Conservation (phyloP, 2,797 vertebrate genomes). For the Hydrophis major region DNA sequence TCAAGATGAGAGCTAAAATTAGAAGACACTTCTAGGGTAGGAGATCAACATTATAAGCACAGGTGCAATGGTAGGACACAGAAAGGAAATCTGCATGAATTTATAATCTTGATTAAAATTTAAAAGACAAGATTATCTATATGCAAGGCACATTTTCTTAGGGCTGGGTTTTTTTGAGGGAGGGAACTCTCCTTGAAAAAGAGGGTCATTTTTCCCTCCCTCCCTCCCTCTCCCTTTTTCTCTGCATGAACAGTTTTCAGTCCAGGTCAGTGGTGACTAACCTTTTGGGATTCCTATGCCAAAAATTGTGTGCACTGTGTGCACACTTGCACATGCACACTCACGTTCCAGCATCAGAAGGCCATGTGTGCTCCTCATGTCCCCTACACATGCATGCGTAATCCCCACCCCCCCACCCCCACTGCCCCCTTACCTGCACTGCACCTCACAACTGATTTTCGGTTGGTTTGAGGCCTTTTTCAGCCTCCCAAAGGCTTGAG, state of each 20-base stretch:
- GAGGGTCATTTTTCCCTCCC: not conserved
- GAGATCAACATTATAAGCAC: not conserved
- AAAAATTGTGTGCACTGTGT: no score
- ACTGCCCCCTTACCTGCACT: no score
- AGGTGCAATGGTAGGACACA: not conserved
- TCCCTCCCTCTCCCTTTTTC: not conserved
- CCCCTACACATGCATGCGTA: no score
- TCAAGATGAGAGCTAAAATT: not conserved
- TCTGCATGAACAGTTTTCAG: not conserved
- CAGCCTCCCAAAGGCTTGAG: no score
- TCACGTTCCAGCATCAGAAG: no score
- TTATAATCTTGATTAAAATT: not conserved
- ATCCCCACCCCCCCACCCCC: no score
- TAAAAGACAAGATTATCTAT: not conserved
- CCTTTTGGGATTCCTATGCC: no score
- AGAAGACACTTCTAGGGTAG: not conserved
- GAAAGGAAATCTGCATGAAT: not conserved
- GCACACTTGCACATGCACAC: no score
- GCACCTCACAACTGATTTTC: no score
- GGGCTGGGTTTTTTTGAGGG: not conserved
- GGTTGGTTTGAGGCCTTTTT: no score
- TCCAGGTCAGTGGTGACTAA: not conserved
- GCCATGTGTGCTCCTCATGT: no score
- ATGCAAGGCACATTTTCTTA: not conserved
- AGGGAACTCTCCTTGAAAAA: not conserved